phyloP scores from a whole-genome alignment of 1,140 invertebrate genomes.

The Stenopsyche tienmushanensis region DNA sequence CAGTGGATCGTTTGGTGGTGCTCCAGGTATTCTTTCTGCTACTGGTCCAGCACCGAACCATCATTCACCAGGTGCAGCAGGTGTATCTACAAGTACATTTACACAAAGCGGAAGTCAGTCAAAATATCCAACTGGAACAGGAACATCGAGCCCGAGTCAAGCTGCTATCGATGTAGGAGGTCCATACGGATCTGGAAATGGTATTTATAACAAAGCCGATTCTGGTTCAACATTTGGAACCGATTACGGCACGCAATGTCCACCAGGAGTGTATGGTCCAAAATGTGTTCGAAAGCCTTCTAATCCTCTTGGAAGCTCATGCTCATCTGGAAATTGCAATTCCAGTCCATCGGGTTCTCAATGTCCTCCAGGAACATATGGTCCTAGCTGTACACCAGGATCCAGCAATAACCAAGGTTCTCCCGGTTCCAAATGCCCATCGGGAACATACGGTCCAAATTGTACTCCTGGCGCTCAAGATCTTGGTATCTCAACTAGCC shows the following conservation, averaged over 20 bases:
- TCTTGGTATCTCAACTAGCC: too few species aligned
- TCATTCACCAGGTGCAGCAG: not conserved
- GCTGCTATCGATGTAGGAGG: not conserved
- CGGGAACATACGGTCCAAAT: too few species aligned
- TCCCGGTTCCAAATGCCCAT: too few species aligned
- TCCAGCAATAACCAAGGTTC: too few species aligned
- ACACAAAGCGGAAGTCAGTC: not conserved
- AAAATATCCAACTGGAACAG: not conserved
- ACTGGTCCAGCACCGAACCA: conserved; percentile 24
- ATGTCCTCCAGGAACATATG: too few species aligned
- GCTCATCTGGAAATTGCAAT: not conserved
- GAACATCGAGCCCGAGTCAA: not conserved
- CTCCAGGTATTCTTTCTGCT: conserved; percentile 28
- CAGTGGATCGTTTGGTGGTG: conserved; percentile 29
- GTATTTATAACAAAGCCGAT: not conserved
- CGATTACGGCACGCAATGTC: not conserved
- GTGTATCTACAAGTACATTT: not conserved
- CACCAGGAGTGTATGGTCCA: not conserved
- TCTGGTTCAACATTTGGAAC: not conserved
- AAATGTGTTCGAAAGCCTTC: too few species aligned
- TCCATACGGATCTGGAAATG: not conserved
- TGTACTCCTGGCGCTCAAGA: too few species aligned
- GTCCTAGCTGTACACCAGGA: too few species aligned
- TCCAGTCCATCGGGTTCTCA: too few species aligned
- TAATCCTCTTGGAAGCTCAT: not conserved